Evolutionary conservation across 2,113 vertebrate genomes (phyloP).

Genomic region (Eolophus roseicapilla): DNA sequence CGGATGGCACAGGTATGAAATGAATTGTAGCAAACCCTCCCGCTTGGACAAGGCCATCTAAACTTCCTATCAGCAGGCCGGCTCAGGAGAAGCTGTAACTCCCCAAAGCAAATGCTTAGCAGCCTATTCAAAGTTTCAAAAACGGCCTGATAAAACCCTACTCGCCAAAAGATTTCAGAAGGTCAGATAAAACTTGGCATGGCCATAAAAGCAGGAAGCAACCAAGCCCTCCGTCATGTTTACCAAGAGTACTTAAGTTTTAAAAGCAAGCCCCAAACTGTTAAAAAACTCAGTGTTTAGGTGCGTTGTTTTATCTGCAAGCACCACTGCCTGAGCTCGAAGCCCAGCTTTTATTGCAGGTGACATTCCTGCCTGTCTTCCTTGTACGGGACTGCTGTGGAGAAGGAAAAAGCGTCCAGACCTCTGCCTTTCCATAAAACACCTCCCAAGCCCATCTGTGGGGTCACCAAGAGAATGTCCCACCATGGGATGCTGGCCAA

Average conservation of each 20-base stretch:
- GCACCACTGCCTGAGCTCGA: not conserved
- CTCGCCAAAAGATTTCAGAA: not conserved
- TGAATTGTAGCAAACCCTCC: not conserved
- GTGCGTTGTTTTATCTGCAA: not conserved
- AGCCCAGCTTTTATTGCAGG: not conserved
- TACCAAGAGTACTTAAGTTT: not conserved
- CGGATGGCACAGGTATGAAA: not conserved
- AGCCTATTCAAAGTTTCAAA: not conserved
- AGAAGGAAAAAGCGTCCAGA: fast-evolving
- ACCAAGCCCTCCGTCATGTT: not conserved
- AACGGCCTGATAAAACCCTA: not conserved
- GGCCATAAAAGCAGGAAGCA: not conserved
- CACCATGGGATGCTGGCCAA: fast-evolving
- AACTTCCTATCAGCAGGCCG: not conserved
- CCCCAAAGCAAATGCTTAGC: not conserved
- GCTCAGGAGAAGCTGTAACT: not conserved
- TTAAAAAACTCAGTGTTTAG: fast-evolving
- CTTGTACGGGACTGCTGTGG: fast-evolving
- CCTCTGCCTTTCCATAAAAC: fast-evolving
- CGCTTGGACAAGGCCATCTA: not conserved
- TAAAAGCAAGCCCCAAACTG: not conserved
- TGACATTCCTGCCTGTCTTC: not conserved
- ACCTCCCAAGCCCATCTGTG: fast-evolving
- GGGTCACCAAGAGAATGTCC: not conserved
- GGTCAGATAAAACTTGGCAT: not conserved